These are phyloP conservation scores for Oceanites oceanicus DNA, from an alignment of 2,113 vertebrate genomes.

Conservation along the genomic window DNA sequence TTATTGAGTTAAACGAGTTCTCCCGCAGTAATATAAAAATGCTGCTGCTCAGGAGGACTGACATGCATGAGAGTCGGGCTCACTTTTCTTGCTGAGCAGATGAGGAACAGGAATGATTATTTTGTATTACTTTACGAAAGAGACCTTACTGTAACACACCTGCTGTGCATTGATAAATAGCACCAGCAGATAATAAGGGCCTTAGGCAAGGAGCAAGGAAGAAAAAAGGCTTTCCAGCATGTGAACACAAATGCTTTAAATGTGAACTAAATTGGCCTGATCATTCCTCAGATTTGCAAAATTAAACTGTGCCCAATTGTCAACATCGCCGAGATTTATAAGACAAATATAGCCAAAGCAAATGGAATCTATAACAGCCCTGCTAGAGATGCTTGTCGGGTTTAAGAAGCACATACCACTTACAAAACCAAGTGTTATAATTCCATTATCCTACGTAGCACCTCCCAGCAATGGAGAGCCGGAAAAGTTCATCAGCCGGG, in stretches of 20 bases:
- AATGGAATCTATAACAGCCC: background rate
- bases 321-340: slow-evolving; percentile 38
- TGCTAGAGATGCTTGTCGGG: background rate
- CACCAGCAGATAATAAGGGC: slow-evolving; percentile 42
- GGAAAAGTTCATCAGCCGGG: background rate
- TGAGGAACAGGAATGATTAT: slow-evolving; percentile 19
- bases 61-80: background rate
- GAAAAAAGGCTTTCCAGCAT: slow-evolving; percentile 13
- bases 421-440: background rate
- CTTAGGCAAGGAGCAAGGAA: background rate
- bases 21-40: background rate
- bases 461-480: background rate
- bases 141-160: slow-evolving; percentile 38
- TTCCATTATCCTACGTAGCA: fast-evolving
- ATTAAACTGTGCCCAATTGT: slow-evolving; percentile 48
- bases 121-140: background rate
- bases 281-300: slow-evolving; percentile 53
- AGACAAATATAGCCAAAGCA: background rate
- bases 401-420: background rate
- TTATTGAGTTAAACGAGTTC: slow-evolving; percentile 42
- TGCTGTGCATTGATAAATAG: slow-evolving; percentile 46
- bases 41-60: background rate
- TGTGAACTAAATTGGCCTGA: slow-evolving; percentile 56
- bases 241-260: slow-evolving; percentile 54
- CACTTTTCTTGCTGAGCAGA: slow-evolving; percentile 27